These are phyloP conservation scores for Branchinecta sandiegonensis DNA, from an alignment of 2,888 invertebrate genomes.

Conservation along the genomic window DNA sequence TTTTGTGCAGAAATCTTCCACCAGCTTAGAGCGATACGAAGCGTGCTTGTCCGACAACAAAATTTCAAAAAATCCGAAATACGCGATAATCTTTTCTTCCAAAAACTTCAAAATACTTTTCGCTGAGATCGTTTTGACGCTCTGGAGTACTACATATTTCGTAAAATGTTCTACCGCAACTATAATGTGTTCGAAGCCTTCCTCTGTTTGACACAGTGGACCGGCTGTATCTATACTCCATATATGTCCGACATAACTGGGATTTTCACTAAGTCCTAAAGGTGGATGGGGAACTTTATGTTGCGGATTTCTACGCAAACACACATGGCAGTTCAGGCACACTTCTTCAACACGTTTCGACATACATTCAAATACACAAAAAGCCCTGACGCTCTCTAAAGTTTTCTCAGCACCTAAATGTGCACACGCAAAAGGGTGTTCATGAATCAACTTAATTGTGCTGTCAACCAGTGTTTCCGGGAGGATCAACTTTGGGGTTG, in stretches of 20 bases:
- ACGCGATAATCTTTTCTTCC: not conserved
- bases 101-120: not conserved
- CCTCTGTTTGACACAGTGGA: not conserved
- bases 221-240: constrained; percentile 2
- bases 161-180: constrained; percentile 2
- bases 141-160: not conserved
- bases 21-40: constrained; percentile 6
- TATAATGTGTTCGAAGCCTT: not conserved
- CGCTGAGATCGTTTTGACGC: not conserved
- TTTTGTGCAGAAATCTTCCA: not conserved
- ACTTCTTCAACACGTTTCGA: too few species aligned
- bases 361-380: too few species aligned
- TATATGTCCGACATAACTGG: constrained; percentile 5
- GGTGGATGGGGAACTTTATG: not conserved
- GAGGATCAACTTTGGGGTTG: not conserved
- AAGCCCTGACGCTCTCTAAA: too few species aligned
- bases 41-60: not conserved
- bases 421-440: too few species aligned
- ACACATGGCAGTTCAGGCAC: too few species aligned
- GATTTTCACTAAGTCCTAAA: not conserved
- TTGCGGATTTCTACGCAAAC: too few species aligned
- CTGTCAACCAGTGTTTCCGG: not conserved
- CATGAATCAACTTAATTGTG: too few species aligned
- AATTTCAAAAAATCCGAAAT: constrained; percentile 7
- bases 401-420: too few species aligned